Evolutionary conservation across 2,888 invertebrate species (phyloP), one percentile per base, ranked within the genome.

Genomic region (Sinodicranocentrus sp.): DNA sequence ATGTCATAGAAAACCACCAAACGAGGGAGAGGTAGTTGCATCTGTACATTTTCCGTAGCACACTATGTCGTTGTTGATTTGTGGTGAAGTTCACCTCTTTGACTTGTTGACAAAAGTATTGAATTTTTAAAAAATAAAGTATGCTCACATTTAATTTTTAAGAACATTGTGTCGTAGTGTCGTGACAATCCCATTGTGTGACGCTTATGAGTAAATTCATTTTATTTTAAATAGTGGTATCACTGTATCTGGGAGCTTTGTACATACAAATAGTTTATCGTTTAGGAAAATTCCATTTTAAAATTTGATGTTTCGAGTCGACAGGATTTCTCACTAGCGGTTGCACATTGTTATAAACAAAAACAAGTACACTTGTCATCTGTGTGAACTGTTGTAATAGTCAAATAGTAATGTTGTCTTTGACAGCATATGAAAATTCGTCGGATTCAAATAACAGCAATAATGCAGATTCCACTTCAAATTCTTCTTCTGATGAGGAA

Each of bases 381-480:
- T 39, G 39, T 39, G 39, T 39, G 39, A 39, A 39, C 13, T 39
- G 39, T 39, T 39, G 17, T 48, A 48, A 48, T 6, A 48, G 8
- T 48, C 8, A 48, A n/a, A 21, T 21, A n/a, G 33, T 15, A n/a
- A 80, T 80, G 80, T 28, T 80, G n/a, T 80, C 82, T 1, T 28
- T 82, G 52, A 82, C 82, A 13, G 82, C 82, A 8, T 82, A 82
- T n/a, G 75, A 43, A 1, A 68, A 71, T 23, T 63, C 70, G 3
- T 82, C 82, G 15, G 82, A 76, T 21, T 82, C 82, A 0, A 76
- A 52, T 48, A 82, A 75, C 21, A 72, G 72, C 2, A 25, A 25
- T 3, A 19, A 63, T 33, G n/a, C n/a, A 21, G 78, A 23, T 15
- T 71, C 78, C 0, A 10, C 21, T n/a, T 70, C 78, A n/a, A 39